Base-by-base conservation (phyloP, 2,113 vertebrate species). In the Corynorhinus townsendii region DNA sequence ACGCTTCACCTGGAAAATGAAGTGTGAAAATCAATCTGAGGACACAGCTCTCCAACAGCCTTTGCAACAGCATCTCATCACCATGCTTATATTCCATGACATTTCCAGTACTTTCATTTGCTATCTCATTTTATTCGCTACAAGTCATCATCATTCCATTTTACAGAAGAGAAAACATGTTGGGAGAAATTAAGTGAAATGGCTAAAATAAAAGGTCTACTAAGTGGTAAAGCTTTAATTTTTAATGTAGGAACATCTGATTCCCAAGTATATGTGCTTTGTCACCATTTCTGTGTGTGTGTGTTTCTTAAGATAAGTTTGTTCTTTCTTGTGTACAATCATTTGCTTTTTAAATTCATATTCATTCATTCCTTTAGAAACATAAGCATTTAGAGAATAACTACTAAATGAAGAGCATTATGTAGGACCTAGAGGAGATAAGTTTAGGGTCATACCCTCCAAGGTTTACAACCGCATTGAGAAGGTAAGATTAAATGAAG, bases 1-100 rank as follows among this genome's bases (percentile, higher is more conserved):
- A 99, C 17, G 99, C 99, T 98, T 99, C 99, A 96, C 99, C 99
- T 99, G 98, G 62, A 95, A 80, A 97, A 85, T 84, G 49, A 95
- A 97, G 89, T 2, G 83, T 89, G 6, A 38, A 0, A 7, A 62
- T 59, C 40, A 77, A 24, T n/a, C 7, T 28, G 33, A 83, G 6
- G 22, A 4, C 35, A 38, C 5, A 24, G 68, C 12, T 90, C 19
- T 80, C 33, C 28, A 64, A 81, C 7, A 79, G 35, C 22, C 52
- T 64, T 40, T 82, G 26, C 26, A 64, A 16, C n/a, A 49, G 47
- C 17, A 22, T 7, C 5, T 6, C 24, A 72, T 66, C 43, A 17
- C 28, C 30, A 7, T 30, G 40, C 33, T 89, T 91, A 86, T 20
- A 30, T 6, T 45, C 38, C 8, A 30, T 14, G 22, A 49, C 30